These are phyloP conservation scores for Theonella swinhoei DNA, from an alignment of 37 sponge, comb jelly and placozoan species.

Conservation along the genomic window DNA sequence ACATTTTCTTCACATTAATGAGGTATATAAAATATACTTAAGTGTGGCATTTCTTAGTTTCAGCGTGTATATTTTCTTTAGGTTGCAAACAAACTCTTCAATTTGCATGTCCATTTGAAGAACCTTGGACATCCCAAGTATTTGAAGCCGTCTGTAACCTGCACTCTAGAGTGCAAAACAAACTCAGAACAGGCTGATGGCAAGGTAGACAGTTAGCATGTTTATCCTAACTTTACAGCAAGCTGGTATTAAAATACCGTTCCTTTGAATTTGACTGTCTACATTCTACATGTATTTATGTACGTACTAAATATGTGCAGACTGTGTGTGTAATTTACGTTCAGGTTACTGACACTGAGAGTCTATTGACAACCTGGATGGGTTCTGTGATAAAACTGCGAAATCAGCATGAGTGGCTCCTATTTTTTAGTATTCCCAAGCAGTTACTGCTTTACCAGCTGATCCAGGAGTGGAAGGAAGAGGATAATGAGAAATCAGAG, in stretches of 20 bases:
- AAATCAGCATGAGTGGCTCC: slow-evolving; percentile 47
- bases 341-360: slow-evolving; percentile 30
- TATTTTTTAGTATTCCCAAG: slow-evolving; percentile 75
- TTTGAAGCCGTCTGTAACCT: not conserved
- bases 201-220: slow-evolving; percentile 13
- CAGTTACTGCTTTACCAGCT: slow-evolving; percentile 36
- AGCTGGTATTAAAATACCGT: too few species aligned
- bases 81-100: slow-evolving; percentile 63
- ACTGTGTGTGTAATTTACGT: not conserved
- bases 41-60: not conserved
- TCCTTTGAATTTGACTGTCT: not conserved
- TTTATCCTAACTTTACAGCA: too few species aligned
- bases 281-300: too few species aligned
- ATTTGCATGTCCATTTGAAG: slow-evolving; percentile 44
- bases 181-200: slow-evolving; percentile 11
- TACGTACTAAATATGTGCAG: not conserved
- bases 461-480: not conserved
- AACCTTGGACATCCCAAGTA: slow-evolving; percentile 71
- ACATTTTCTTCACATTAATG: slow-evolving; percentile 52
- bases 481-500: not conserved
- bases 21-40: slow-evolving; percentile 10
- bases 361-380: slow-evolving; percentile 51
- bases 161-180: slow-evolving; percentile 15
- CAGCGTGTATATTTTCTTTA: not conserved
- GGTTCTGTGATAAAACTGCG: slow-evolving; percentile 41